Conservation (phyloP, 2,113 vertebrate species). For the Sinocyclocheilus anophthalmus region DNA sequence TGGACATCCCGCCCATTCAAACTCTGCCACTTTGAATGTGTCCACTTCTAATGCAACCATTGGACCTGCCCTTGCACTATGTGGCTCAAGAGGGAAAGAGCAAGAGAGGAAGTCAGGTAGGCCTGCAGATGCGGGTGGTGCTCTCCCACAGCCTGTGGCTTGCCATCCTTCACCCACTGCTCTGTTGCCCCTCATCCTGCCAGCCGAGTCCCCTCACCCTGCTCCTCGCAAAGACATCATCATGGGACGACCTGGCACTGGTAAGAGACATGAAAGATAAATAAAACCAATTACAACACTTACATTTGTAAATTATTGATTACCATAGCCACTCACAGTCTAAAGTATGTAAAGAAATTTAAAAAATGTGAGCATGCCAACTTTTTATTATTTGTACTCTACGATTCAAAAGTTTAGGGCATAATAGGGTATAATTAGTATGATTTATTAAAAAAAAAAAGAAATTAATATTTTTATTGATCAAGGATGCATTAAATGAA, state of each 20-base stretch:
- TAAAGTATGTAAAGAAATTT: background rate
- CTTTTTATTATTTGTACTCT: background rate
- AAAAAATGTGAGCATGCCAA: background rate
- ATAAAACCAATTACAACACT: background rate
- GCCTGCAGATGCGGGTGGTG: conserved; percentile 64
- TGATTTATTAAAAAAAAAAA: background rate
- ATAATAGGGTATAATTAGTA: too few relatives aligned
- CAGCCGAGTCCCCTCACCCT: conserved; percentile 85
- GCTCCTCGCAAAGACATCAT: conserved; percentile 92
- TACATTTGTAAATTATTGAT: background rate
- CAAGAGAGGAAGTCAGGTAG: conserved; percentile 72
- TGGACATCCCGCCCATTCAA: conserved; percentile 66
- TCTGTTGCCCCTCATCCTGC: conserved; percentile 88
- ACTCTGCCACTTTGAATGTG: conserved; percentile 56
- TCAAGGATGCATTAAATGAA: too few relatives aligned
- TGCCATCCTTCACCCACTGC: conserved; percentile 90
- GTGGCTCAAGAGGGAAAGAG: conserved; percentile 71
- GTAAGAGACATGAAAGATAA: conserved; percentile 69
- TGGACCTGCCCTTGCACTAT: conserved; percentile 61
- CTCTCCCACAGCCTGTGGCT: conserved; percentile 83
- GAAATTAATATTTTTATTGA: background rate
- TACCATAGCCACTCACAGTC: background rate
- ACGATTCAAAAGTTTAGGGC: background rate
- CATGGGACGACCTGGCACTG: conserved; percentile 91
- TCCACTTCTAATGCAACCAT: conserved; percentile 47